phyloP scores from a whole-genome alignment of 92 coral and sea anemone species.

The Pocillopora meandrina region DNA sequence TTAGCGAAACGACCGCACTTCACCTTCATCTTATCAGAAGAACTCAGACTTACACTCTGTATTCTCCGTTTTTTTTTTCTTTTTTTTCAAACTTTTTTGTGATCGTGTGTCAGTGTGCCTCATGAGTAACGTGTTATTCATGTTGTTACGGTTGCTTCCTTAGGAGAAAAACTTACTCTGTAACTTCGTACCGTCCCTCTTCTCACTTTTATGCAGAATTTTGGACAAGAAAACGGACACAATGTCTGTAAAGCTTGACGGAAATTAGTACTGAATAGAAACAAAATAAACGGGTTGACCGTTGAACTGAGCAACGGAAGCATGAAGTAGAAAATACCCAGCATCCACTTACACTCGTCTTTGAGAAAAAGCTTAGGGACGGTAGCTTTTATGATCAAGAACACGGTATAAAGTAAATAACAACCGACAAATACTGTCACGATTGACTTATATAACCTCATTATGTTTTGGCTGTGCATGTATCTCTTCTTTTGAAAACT shows the following conservation, averaged over 20 bases:
- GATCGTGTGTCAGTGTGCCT: no score
- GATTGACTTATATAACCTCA: neutral
- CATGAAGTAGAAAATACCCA: conserved; percentile 1
- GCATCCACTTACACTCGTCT: conserved; percentile 9
- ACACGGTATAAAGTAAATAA: neutral
- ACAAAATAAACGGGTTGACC: neutral
- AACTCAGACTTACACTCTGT: no score
- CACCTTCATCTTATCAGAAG: no score
- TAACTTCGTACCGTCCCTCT: no score
- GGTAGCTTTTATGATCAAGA: neutral
- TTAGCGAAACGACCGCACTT: no score
- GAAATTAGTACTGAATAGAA: neutral
- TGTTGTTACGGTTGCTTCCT: no score
- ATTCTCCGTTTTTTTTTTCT: no score
- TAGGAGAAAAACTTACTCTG: no score
- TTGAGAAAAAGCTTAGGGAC: neutral
- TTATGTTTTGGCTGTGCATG: neutral
- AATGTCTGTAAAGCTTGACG: conserved; percentile 2
- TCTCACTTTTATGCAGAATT: no score
- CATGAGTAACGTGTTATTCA: no score
- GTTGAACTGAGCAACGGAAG: neutral
- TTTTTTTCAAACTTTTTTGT: no score
- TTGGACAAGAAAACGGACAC: conserved; percentile 8
- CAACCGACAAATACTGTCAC: neutral
- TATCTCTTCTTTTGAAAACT: neutral